These are phyloP conservation scores for Sula dactylatra DNA, from an alignment of 2,113 vertebrate genomes.

Conservation along the genomic window DNA sequence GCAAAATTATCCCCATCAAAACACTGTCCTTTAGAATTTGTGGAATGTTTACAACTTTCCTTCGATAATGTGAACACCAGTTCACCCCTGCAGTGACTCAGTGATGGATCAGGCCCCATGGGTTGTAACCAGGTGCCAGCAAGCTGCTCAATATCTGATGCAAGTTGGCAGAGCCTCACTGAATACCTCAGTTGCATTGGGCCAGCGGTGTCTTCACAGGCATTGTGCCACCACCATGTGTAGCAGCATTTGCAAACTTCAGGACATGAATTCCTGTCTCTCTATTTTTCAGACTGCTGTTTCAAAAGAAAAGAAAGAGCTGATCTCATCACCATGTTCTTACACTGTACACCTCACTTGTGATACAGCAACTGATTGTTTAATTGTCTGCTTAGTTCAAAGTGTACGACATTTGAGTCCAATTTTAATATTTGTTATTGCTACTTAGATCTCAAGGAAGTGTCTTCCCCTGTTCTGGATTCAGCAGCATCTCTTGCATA, in stretches of 20 bases:
- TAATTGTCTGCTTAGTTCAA: not conserved
- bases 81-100: not conserved
- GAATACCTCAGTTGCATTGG: accelerated
- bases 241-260: not conserved
- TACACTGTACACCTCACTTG: accelerated
- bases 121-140: not conserved
- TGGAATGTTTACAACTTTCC: not conserved
- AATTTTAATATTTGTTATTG: not conserved
- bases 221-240: not conserved
- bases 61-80: not conserved
- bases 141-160: not conserved
- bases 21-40: not conserved
- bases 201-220: not conserved
- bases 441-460: not conserved
- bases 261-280: not conserved
- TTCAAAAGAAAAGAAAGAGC: not conserved
- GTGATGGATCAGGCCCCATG: not conserved
- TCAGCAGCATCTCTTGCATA: not conserved
- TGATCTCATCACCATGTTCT: not conserved
- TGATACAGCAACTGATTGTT: not conserved
- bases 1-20: not conserved
- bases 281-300: not conserved
- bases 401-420: not conserved
- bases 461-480: not conserved
- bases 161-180: not conserved